Percentiles rank a stretch among this genome's conserved stretches.
Evolutionary conservation across 64 coral and sea anemone species (phyloP).

Genomic region (Exaiptasia diaphana): DNA sequence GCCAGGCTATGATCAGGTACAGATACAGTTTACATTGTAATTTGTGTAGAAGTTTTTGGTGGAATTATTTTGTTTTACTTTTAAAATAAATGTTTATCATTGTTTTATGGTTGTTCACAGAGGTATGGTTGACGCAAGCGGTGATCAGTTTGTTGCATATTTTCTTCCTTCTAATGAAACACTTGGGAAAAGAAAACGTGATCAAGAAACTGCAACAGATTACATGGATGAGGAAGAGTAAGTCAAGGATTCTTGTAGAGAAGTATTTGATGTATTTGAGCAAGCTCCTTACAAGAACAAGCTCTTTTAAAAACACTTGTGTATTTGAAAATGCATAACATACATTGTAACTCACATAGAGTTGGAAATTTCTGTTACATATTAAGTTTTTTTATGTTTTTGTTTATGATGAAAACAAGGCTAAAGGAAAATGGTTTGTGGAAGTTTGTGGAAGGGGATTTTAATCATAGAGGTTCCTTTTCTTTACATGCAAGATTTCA

Average conservation of each 20-base stretch:
- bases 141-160: slow-evolving; percentile 98
- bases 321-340: neutral
- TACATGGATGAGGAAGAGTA: slow-evolving; percentile 91
- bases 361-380: too few species aligned
- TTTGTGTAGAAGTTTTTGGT: too few species aligned
- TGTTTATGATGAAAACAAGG: too few species aligned
- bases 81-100: neutral
- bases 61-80: too few species aligned
- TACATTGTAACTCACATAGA: neutral
- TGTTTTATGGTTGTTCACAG: slow-evolving; percentile 19
- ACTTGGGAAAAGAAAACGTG: slow-evolving; percentile 84
- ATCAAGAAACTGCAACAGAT: slow-evolving; percentile 63
- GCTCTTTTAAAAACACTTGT: neutral
- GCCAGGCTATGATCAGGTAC: slow-evolving; percentile 96
- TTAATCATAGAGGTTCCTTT: too few species aligned
- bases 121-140: slow-evolving; percentile 98
- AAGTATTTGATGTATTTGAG: neutral
- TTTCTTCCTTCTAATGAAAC: slow-evolving; percentile 81
- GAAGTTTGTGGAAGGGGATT: too few species aligned
- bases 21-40: neutral
- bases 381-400: too few species aligned
- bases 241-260: slow-evolving; percentile 32
- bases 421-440: too few species aligned
- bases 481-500: too few species aligned
- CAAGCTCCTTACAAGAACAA: too few species aligned